Evolutionary conservation across 2,888 invertebrate genomes (phyloP).

Genomic region (Luperina testacea): DNA sequence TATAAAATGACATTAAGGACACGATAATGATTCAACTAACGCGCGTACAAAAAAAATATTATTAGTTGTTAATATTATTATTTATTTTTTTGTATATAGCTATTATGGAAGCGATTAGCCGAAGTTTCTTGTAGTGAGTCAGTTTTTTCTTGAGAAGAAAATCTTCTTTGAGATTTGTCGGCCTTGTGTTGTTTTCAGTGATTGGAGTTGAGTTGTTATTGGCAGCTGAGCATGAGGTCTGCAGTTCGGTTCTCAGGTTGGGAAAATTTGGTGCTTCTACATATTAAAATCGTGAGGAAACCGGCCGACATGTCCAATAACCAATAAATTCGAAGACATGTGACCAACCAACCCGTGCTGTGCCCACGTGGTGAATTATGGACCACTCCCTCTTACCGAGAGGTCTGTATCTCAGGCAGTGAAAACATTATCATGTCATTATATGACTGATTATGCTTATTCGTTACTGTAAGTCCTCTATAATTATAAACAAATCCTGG

Average conservation of each 20-base stretch:
- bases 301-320: too few relatives aligned
- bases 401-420: too few relatives aligned
- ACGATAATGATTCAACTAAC: slow-evolving; percentile 65
- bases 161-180: slow-evolving; percentile 23
- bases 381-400: too few relatives aligned
- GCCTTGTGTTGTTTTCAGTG: neutral
- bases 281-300: too few relatives aligned
- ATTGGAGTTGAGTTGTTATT: neutral
- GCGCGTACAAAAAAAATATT: slow-evolving; percentile 60
- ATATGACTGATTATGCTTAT: too few relatives aligned
- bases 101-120: slow-evolving; percentile 50
- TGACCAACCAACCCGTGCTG: too few relatives aligned
- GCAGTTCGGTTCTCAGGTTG: neutral
- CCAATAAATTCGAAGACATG: too few relatives aligned
- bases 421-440: too few relatives aligned
- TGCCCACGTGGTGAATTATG: too few relatives aligned
- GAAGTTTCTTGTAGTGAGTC: slow-evolving; percentile 31
- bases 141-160: slow-evolving; percentile 32
- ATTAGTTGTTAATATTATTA: slow-evolving; percentile 61
- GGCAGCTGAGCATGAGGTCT: neutral
- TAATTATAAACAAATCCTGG: too few relatives aligned
- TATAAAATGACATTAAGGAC: slow-evolving; percentile 66
- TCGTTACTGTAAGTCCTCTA: too few relatives aligned
- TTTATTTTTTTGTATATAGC: slow-evolving; percentile 57
- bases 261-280: too few relatives aligned